These are phyloP conservation scores for Heterocephalus glaber DNA, from an alignment of 2,113 vertebrate species.

Conservation along the genomic window DNA sequence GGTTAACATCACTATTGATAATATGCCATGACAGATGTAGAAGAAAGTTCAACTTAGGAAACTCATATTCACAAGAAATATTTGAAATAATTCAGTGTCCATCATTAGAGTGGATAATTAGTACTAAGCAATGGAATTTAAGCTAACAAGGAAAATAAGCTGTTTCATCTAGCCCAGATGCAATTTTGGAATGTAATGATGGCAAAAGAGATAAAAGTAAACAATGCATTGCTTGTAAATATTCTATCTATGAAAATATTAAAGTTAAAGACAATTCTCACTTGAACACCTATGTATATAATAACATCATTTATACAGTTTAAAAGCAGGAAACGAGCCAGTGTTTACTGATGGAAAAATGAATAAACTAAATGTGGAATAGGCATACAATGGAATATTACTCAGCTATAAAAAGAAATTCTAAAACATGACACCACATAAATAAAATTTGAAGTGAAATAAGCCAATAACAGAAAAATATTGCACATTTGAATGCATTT, in stretches of 20 bases:
- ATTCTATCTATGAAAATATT: neutral
- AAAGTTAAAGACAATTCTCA: slow-evolving; percentile 2
- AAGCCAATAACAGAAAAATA: neutral
- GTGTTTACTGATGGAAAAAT: neutral
- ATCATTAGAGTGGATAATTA: neutral
- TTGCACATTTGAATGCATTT: neutral
- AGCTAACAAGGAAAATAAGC: neutral
- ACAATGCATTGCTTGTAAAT: neutral
- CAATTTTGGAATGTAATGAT: neutral
- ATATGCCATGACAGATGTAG: neutral
- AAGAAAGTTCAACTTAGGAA: neutral
- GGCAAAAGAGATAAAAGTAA: neutral
- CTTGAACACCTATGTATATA: neutral
- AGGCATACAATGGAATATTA: neutral
- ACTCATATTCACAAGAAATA: neutral
- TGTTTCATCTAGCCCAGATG: neutral
- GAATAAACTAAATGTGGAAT: neutral
- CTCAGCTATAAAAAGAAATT: neutral
- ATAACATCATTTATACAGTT: neutral
- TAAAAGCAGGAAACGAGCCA: neutral
- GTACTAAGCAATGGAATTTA: neutral
- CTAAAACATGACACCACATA: neutral
- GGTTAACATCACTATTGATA: neutral
- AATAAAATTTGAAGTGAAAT: neutral
- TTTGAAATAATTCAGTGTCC: neutral